A percentile compares a stretch with the other conserved stretches of the same genome.
Evolutionary conservation across 2,888 invertebrate species (phyloP).

Genomic region (Plebejus argus): DNA sequence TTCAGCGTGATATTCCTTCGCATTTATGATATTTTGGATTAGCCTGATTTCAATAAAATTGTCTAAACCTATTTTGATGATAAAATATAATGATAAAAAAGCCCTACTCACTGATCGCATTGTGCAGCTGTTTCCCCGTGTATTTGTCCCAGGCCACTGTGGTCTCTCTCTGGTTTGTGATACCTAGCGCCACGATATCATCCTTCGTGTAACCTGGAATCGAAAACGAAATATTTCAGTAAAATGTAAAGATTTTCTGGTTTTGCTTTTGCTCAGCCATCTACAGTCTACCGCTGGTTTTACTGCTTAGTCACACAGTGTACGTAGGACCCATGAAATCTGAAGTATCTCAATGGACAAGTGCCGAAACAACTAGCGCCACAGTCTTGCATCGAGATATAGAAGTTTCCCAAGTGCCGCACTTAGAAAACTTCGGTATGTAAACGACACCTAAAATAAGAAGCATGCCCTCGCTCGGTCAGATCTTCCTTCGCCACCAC

Average conservation of each 20-base stretch:
- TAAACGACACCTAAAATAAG: neutral
- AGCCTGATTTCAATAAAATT: too few species aligned
- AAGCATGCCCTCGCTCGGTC: too few species aligned
- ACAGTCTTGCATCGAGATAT: neutral
- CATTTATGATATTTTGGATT: too few species aligned
- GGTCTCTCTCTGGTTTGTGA: constrained; percentile 98
- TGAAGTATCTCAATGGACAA: neutral
- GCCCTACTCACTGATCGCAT: constrained; percentile 90
- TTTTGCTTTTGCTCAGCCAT: neutral
- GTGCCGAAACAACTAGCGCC: too few species aligned
- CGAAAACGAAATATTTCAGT: constrained; percentile 38
- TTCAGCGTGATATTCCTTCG: too few species aligned
- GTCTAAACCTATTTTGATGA: too few species aligned
- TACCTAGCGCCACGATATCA: constrained; percentile 92
- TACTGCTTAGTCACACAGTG: too few species aligned
- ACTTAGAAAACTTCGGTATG: neutral
- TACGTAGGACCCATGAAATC: neutral
- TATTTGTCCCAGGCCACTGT: constrained; percentile 96
- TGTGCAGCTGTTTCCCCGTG: constrained; percentile 95
- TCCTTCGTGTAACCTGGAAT: constrained; percentile 77
- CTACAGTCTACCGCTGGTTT: too few species aligned
- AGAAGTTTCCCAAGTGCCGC: neutral
- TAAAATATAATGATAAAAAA: too few species aligned
- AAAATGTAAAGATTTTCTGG: neutral
- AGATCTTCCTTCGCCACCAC: too few species aligned